Conservation (phyloP, 2,888 invertebrate genomes). For the Eurois occulta region DNA sequence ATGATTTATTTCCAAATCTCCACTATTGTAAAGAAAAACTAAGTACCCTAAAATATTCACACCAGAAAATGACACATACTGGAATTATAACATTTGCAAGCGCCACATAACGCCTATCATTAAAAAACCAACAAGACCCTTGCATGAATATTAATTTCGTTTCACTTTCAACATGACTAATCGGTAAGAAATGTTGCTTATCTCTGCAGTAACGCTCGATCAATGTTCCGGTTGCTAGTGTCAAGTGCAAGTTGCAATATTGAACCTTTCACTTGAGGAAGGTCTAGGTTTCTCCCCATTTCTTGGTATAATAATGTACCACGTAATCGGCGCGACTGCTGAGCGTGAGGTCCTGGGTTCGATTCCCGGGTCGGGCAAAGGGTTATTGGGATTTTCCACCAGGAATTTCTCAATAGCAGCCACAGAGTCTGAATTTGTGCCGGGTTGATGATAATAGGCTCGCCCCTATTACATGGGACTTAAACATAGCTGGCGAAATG, state of each 20-base stretch:
- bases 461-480: not conserved
- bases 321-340: not conserved
- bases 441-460: not conserved
- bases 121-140: constrained; percentile 17
- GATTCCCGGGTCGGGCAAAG: not conserved
- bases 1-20: too few relatives aligned
- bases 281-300: constrained; percentile 15
- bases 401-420: not conserved
- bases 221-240: constrained; percentile 28
- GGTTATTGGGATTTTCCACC: not conserved
- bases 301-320: not conserved
- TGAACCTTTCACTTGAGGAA: constrained; percentile 36
- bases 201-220: constrained; percentile 17
- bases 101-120: not conserved
- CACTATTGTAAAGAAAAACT: too few relatives aligned
- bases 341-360: not conserved
- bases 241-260: constrained; percentile 32
- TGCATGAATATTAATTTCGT: constrained; percentile 42
- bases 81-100: not conserved
- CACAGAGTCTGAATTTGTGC: not conserved
- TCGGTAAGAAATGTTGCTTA: constrained; percentile 39
- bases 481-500: not conserved
- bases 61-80: not conserved
- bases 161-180: constrained; percentile 56
- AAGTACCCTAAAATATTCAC: not conserved